These are phyloP conservation scores for Myotis lucifugus DNA, from an alignment of 2,113 vertebrate species.

Conservation along the genomic window DNA sequence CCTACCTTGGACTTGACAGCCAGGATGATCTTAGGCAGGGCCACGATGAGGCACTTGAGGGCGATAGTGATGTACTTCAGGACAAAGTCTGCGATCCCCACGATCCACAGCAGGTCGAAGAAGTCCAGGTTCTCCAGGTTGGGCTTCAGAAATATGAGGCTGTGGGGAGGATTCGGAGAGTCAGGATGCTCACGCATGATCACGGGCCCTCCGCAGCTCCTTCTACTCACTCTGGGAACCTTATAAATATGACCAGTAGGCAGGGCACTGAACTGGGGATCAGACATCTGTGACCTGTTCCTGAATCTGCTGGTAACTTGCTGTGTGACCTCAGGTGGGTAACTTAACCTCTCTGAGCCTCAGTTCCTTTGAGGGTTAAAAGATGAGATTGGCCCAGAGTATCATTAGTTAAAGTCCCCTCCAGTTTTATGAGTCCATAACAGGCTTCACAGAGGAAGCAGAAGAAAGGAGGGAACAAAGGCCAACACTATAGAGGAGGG, in stretches of 20 bases:
- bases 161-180: slow-evolving; percentile 72
- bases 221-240: background rate
- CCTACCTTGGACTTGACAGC: slow-evolving; percentile 97
- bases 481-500: background rate
- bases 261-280: background rate
- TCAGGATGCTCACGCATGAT: background rate
- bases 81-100: slow-evolving; percentile 96
- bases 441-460: background rate
- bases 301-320: background rate
- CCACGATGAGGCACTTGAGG: slow-evolving; percentile 94
- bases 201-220: too few relatives aligned
- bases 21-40: slow-evolving; percentile 94
- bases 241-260: background rate
- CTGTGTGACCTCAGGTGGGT: background rate
- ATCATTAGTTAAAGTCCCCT: background rate
- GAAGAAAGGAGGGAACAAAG: background rate
- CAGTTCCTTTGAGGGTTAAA: background rate
- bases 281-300: background rate
- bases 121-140: slow-evolving; percentile 94
- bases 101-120: slow-evolving; percentile 96
- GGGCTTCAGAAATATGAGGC: slow-evolving; percentile 95
- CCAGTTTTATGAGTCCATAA: background rate
- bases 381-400: background rate
- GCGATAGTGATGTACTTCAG: slow-evolving; percentile 96
- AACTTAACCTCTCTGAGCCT: slow-evolving; percentile 18